These are phyloP conservation scores for Sinosuthora webbiana DNA, from an alignment of 2,113 vertebrate species.

Conservation along the genomic window DNA sequence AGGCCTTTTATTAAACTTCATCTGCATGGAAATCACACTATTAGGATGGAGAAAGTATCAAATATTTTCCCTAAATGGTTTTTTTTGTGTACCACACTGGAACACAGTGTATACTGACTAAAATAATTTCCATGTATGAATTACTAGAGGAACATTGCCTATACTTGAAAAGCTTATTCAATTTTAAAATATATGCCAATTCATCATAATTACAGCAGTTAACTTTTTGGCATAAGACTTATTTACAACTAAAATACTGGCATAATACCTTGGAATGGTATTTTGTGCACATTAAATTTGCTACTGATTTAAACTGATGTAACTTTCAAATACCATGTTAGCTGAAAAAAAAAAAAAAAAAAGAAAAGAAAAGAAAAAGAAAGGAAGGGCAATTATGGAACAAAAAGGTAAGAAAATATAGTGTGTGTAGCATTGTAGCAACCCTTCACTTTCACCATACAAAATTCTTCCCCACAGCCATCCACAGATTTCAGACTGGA, in stretches of 20 bases:
- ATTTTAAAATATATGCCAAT: background rate
- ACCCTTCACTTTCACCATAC: background rate
- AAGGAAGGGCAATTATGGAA: background rate
- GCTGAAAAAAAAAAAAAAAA: background rate
- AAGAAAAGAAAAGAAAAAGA: no score
- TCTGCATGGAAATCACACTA: background rate
- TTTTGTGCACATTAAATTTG: background rate
- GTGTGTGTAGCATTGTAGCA: background rate
- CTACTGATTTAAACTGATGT: background rate
- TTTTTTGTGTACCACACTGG: background rate
- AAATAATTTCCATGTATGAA: conserved; percentile 29
- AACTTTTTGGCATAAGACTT: background rate
- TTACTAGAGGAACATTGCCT: background rate
- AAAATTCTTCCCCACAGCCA: background rate
- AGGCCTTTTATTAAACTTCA: conserved; percentile 9
- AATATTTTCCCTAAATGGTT: background rate
- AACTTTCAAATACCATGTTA: background rate
- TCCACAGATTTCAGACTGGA: background rate
- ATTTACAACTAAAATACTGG: background rate
- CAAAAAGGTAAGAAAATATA: background rate
- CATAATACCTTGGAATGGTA: background rate
- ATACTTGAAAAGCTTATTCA: background rate
- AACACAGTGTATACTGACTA: background rate
- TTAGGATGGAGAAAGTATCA: background rate
- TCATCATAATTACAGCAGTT: background rate